Conservation (phyloP, 1,140 invertebrate species). For the Drosophila ercepeae region DNA sequence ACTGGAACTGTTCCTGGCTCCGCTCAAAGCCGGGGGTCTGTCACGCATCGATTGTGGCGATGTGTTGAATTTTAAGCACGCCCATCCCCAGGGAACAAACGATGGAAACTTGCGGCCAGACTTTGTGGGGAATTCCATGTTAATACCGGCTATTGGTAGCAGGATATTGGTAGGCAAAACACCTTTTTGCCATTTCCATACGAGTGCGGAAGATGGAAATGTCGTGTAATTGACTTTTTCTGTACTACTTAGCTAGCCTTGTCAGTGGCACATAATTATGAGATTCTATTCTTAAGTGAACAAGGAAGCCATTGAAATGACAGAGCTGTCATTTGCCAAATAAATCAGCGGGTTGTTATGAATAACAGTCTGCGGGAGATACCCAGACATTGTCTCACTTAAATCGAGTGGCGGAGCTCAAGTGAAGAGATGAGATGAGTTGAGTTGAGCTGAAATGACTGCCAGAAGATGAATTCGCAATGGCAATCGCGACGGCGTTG, state of each 20-base stretch:
- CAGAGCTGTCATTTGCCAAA: constrained; percentile 38
- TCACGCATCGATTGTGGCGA: constrained; percentile 40
- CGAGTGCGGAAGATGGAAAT: constrained; percentile 38
- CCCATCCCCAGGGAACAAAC: constrained; percentile 44
- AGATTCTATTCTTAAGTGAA: constrained; percentile 42
- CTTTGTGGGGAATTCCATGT: constrained; percentile 42
- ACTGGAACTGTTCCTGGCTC: constrained; percentile 13
- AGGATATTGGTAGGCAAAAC: constrained; percentile 35
- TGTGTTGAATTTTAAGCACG: constrained; percentile 55
- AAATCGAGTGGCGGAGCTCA: constrained; percentile 9
- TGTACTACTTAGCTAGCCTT: constrained; percentile 13
- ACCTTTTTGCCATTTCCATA: constrained; percentile 54
- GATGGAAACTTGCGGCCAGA: constrained; percentile 30
- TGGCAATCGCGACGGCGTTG: constrained; percentile 24
- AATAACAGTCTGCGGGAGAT: constrained; percentile 5
- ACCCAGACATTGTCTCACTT: constrained; percentile 13
- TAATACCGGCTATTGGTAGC: background rate
- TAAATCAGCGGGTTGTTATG: constrained; percentile 26
- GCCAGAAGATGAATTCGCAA: constrained; percentile 32
- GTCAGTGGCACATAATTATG: constrained; percentile 31
- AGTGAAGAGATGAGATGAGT: background rate
- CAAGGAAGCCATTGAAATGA: constrained; percentile 36
- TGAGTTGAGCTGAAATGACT: constrained; percentile 9
- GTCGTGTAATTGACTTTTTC: constrained; percentile 52
- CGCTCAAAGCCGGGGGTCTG: constrained; percentile 8